Conservation (phyloP, 2,797 vertebrate species). For the Labeo calbasu region DNA sequence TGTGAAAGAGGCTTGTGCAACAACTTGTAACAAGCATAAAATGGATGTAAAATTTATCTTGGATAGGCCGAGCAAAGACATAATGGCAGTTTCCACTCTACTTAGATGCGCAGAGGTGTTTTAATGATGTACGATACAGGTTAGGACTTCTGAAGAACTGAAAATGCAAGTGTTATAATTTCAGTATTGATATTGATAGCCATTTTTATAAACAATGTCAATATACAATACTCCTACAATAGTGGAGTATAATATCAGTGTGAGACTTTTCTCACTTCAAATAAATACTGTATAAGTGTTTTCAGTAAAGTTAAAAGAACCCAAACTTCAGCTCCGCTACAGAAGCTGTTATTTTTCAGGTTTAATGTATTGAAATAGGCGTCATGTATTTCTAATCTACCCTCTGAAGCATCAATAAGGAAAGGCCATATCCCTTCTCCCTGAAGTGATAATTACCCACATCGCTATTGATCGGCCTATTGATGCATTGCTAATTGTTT, state of each 20-base stretch:
- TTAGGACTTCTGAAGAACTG: neutral
- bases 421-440: slow-evolving; percentile 76
- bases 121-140: neutral
- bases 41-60: slow-evolving; percentile 25
- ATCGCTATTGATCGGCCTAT: slow-evolving; percentile 80
- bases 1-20: slow-evolving; percentile 57
- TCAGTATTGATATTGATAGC: neutral
- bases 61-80: slow-evolving; percentile 8
- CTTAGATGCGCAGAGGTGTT: neutral
- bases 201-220: neutral
- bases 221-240: neutral
- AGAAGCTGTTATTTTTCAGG: slow-evolving; percentile 32
- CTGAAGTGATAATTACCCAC: slow-evolving; percentile 84
- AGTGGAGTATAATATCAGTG: neutral
- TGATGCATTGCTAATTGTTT: slow-evolving; percentile 83
- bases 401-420: slow-evolving; percentile 75
- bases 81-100: slow-evolving; percentile 61
- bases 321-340: slow-evolving; percentile 14
- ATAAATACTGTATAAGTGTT: neutral
- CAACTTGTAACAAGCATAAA: slow-evolving; percentile 54
- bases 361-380: slow-evolving; percentile 68
- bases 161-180: neutral
- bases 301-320: neutral
- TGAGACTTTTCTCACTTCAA: neutral
- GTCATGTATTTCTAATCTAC: slow-evolving; percentile 79